Conservation (phyloP, 2,113 vertebrate species). For the Leptocoma aspasia region DNA sequence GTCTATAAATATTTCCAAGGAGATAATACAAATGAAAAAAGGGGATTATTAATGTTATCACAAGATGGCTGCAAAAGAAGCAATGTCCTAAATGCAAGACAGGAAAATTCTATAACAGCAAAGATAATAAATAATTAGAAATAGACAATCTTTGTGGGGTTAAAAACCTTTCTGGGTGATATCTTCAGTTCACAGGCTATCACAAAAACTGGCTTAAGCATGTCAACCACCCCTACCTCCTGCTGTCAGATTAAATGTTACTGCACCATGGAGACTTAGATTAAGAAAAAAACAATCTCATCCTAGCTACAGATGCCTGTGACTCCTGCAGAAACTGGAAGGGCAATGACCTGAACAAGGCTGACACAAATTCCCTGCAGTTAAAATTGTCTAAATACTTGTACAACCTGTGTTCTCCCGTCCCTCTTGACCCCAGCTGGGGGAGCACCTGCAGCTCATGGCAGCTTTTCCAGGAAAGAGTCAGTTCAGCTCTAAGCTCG, state of each 20-base stretch:
- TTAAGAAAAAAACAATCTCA: background rate
- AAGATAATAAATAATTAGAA: slow-evolving; percentile 41
- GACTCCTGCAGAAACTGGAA: background rate
- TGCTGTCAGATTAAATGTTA: background rate
- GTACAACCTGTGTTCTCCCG: background rate
- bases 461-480: background rate
- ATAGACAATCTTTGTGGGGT: background rate
- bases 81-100: slow-evolving; percentile 14
- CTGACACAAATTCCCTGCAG: background rate
- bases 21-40: slow-evolving; percentile 48
- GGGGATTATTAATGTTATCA: slow-evolving; percentile 46
- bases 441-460: background rate
- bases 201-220: background rate
- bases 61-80: slow-evolving; percentile 7
- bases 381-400: background rate
- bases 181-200: background rate
- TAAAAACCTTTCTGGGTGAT: background rate
- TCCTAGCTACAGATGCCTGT: background rate
- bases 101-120: background rate
- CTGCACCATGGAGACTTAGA: background rate
- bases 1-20: slow-evolving; percentile 41
- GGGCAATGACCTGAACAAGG: background rate
- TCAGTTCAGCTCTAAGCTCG: background rate
- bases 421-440: background rate
- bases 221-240: background rate